Evolutionary conservation across 2,797 vertebrate species (phyloP), one percentile per base, ranked within the genome.

Genomic region (Cryptoprocta ferox): DNA sequence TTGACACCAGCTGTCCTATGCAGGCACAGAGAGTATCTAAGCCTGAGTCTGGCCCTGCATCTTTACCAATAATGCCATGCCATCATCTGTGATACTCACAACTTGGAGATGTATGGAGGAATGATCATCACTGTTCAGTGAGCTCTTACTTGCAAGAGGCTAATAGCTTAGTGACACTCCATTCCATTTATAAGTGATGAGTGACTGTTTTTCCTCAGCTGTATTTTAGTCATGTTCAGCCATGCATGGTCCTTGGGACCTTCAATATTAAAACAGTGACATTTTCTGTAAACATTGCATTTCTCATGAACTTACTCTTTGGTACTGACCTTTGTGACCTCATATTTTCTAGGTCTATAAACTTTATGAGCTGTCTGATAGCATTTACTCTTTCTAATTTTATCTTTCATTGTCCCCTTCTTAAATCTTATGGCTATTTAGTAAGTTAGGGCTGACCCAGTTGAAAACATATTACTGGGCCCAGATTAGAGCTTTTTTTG

Each of bases 141-240:
- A 53, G 32, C 5, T 75, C 3, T 32, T 50, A 80, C 39, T 94
- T 96, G 95, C 94, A 92, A 94, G 79, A 97, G 71, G 80, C 76
- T 0, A 0, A 80, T 93, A 79, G 88, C 73, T 73, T 35, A 95
- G 79, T 80, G 68, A 39, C 71, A 87, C 73, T 32, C 0, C 61
- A 65, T 76, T 94, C 83, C 32, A 66, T 39, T 79, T 85, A 87
- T 24, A 59, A 59, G 59, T 90, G 59, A 95, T 90, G 94, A 95
- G 96, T 95, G 93, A 24, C 19, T 61, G 73, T 95, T 39, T 30
- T 8, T 15, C 91, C 65, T 82, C 83, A 94, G 28, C 7, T 82
- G 96, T 94, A 61, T 94, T 98, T 80, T 96, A 78, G 15, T 95
- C 88, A 37, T 95, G 35, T 95, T 88, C 84, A 97, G 91, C 85